Conservation (phyloP, 2,113 vertebrate species). For the Climacteris rufus region DNA sequence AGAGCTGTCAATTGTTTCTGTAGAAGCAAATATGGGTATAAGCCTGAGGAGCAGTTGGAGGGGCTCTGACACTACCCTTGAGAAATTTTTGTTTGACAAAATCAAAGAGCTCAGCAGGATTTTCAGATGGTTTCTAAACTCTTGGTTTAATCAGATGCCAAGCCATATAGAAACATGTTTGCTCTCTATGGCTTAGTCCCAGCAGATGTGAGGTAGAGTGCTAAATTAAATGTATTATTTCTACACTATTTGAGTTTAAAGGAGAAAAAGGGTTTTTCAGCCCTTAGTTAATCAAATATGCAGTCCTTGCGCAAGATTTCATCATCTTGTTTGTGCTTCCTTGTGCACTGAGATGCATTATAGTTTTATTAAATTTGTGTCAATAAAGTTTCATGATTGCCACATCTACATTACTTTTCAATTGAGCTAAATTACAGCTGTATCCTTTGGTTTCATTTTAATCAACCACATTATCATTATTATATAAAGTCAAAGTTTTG, state of each 20-base stretch:
- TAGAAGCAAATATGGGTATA: background rate
- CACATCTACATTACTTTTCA: background rate
- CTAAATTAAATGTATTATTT: background rate
- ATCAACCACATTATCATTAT: background rate
- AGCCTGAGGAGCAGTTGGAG: background rate
- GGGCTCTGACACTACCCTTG: accelerated
- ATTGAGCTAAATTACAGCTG: background rate
- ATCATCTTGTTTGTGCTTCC: background rate
- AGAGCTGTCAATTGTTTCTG: background rate
- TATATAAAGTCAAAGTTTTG: background rate
- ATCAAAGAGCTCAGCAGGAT: background rate
- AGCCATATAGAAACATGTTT: background rate
- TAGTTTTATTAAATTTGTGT: background rate
- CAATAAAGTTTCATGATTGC: background rate
- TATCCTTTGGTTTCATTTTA: background rate
- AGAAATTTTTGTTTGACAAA: background rate
- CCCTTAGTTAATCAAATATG: background rate
- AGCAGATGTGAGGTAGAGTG: background rate
- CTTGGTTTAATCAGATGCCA: background rate
- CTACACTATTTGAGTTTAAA: background rate
- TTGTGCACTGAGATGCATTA: background rate
- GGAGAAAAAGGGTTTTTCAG: background rate
- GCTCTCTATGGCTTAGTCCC: background rate
- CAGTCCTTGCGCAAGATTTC: background rate
- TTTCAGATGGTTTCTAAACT: background rate